Conservation (phyloP, 1,140 invertebrate species). For the Metaphire vulgaris region DNA sequence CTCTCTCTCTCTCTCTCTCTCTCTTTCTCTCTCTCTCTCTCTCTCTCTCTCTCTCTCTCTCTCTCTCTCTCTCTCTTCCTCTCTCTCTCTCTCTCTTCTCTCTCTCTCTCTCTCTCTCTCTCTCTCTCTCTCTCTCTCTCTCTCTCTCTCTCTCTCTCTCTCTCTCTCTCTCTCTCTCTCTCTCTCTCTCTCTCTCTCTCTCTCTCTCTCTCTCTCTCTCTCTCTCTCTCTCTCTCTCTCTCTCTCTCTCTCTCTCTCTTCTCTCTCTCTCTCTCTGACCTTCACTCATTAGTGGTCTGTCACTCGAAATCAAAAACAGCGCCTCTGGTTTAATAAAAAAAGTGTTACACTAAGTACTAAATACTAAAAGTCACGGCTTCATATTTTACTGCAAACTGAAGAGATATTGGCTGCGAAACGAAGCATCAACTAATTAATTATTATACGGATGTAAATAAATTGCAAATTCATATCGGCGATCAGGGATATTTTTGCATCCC, state of each 20-base stretch:
- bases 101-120: slow-evolving; percentile 17
- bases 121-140: slow-evolving; percentile 2
- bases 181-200: slow-evolving; percentile 17
- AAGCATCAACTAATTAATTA: too few species aligned
- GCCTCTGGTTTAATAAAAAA: too few species aligned
- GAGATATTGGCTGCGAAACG: too few species aligned
- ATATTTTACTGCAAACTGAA: too few species aligned
- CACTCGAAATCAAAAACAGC: too few species aligned
- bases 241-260: slow-evolving; percentile 9
- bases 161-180: slow-evolving; percentile 17
- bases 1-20: background rate
- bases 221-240: slow-evolving; percentile 11
- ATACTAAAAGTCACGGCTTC: too few species aligned
- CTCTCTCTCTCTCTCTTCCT: background rate
- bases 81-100: background rate
- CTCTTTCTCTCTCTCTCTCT: background rate
- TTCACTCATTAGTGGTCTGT: too few species aligned
- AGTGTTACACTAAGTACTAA: too few species aligned
- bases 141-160: slow-evolving; percentile 6
- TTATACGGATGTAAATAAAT: too few species aligned
- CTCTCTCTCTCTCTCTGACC: slow-evolving; percentile 10
- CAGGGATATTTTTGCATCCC: too few species aligned
- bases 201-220: slow-evolving; percentile 11
- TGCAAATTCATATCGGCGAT: too few species aligned
- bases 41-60: background rate